Conservation (phyloP, 2,797 vertebrate genomes). For the Gambusia yucatana region DNA sequence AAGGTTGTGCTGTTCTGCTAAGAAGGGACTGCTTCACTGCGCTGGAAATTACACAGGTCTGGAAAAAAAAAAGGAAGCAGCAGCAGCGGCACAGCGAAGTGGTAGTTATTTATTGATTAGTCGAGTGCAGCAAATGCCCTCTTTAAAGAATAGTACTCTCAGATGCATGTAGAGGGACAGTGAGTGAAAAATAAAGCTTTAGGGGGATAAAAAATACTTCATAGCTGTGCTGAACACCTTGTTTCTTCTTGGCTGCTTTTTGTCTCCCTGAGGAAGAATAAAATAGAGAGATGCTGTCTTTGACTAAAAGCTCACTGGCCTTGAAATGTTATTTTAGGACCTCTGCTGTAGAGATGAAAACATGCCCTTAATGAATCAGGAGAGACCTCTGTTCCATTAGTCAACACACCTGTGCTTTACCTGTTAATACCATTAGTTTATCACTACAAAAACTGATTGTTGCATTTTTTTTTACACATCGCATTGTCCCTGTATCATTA, state of each 20-base stretch:
- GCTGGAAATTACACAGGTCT: slow-evolving; percentile 17
- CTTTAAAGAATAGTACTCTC: slow-evolving; percentile 22
- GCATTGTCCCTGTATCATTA: background rate
- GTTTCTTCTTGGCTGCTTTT: background rate
- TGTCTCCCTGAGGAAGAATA: background rate
- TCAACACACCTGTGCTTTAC: background rate
- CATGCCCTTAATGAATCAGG: background rate
- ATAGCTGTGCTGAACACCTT: background rate
- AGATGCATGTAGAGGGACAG: slow-evolving; percentile 5
- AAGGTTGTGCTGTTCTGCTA: slow-evolving; percentile 35
- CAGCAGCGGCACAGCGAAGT: slow-evolving; percentile 11
- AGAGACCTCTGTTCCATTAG: background rate
- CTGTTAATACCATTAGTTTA: background rate
- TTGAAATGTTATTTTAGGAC: background rate
- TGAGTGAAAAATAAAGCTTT: slow-evolving; percentile 9
- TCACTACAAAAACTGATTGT: background rate
- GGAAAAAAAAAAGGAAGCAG: slow-evolving; percentile 31
- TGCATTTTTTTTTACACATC: background rate
- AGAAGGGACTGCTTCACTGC: slow-evolving; percentile 30
- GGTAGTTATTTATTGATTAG: slow-evolving; percentile 63
- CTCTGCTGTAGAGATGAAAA: slow-evolving; percentile 4
- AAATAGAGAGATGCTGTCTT: background rate
- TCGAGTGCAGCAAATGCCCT: slow-evolving; percentile 40
- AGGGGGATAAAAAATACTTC: background rate
- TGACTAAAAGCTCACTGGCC: background rate